phyloP scores from a whole-genome alignment of 2,113 vertebrate genomes.

The Nipponia nippon region DNA sequence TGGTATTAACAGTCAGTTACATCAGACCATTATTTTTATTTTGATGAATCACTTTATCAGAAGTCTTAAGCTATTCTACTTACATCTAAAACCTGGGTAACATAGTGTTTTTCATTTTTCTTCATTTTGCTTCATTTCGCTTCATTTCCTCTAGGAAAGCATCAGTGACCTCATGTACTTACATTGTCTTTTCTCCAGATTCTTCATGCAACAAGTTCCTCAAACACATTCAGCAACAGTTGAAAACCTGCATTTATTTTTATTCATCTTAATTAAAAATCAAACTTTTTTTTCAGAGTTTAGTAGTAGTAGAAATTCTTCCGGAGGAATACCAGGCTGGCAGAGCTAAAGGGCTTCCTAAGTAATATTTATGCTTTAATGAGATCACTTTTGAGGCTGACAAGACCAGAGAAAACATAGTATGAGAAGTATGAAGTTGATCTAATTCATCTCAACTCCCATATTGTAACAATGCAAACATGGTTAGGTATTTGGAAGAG shows the following conservation, averaged over 20 bases:
- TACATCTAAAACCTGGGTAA: not conserved
- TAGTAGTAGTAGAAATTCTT: not conserved
- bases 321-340: not conserved
- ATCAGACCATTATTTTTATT: not conserved
- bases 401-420: not conserved
- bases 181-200: not conserved
- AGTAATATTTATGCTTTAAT: not conserved
- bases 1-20: not conserved
- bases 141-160: not conserved
- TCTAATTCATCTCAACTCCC: not conserved
- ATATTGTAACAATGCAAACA: not conserved
- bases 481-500: not conserved
- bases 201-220: not conserved
- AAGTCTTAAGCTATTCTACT: not conserved
- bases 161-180: not conserved
- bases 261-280: not conserved
- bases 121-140: not conserved
- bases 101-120: not conserved
- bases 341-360: not conserved
- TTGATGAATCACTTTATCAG: not conserved
- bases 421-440: not conserved
- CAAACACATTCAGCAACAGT: not conserved
- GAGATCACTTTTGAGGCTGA: not conserved
- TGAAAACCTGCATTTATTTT: not conserved
- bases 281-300: not conserved